These are phyloP conservation scores for Eupithecia abbreviata DNA, from an alignment of 2,888 invertebrate species.

Conservation along the genomic window DNA sequence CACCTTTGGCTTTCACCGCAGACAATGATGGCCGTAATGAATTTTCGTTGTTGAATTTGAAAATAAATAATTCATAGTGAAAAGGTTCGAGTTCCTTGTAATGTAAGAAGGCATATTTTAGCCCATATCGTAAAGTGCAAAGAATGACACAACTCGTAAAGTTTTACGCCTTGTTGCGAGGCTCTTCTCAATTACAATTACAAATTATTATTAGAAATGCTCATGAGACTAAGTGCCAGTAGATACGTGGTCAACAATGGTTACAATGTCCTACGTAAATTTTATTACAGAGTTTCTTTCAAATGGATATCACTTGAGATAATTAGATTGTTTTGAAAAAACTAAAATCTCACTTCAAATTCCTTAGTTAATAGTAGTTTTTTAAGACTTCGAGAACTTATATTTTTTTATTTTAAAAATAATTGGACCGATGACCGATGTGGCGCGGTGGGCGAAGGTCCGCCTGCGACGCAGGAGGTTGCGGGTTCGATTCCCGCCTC, in stretches of 20 bases:
- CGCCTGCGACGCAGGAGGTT: too few species aligned
- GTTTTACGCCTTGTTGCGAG: constrained; percentile 72
- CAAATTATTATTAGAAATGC: constrained; percentile 81
- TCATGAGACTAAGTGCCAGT: constrained; percentile 49
- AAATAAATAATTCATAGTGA: constrained; percentile 80
- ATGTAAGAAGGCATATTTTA: constrained; percentile 74
- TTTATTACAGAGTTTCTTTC: neutral
- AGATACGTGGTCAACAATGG: neutral
- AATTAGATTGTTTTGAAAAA: neutral
- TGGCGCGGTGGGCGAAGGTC: too few species aligned
- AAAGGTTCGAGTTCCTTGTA: constrained; percentile 68
- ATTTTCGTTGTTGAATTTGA: constrained; percentile 69
- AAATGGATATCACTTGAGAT: neutral
- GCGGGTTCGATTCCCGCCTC: too few species aligned
- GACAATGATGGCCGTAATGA: constrained; percentile 69
- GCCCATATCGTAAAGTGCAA: constrained; percentile 76
- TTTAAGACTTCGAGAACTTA: too few species aligned
- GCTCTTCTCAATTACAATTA: constrained; percentile 80
- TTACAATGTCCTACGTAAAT: constrained; percentile 2
- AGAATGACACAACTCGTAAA: constrained; percentile 79
- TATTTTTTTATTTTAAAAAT: too few species aligned
- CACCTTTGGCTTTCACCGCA: constrained; percentile 58
- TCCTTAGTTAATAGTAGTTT: too few species aligned
- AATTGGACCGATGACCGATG: too few species aligned
- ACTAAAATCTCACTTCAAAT: too few species aligned